Percentiles rank a stretch among this genome's conserved stretches.
Conservation (phyloP, 2,113 vertebrate species). For the Laticauda laticaudata region DNA sequence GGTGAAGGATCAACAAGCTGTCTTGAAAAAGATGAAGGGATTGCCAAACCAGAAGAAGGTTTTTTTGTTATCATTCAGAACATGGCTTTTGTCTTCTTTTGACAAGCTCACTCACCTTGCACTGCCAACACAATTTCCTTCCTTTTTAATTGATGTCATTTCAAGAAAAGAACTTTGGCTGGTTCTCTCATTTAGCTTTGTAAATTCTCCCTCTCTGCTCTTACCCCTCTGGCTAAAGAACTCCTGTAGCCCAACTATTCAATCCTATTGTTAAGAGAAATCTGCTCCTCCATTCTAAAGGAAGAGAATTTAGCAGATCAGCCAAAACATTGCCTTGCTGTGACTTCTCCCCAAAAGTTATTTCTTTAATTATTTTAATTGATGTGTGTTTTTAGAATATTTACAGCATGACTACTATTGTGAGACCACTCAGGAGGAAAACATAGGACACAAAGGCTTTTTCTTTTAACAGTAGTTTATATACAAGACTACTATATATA, state of each 20-base stretch:
- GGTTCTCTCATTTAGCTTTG: not conserved
- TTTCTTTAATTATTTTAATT: not conserved
- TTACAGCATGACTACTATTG: too few species aligned
- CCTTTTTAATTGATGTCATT: not conserved
- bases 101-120: not conserved
- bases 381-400: not conserved
- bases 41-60: not conserved
- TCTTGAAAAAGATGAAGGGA: constrained; percentile 11
- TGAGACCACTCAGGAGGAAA: too few species aligned
- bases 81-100: not conserved
- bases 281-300: not conserved
- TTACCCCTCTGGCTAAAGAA: not conserved
- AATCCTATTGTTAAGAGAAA: not conserved
- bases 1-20: not conserved
- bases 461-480: too few species aligned
- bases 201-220: not conserved
- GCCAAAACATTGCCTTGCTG: not conserved
- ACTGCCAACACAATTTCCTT: not conserved
- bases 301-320: not conserved
- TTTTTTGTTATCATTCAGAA: not conserved
- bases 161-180: not conserved
- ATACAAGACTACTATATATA: too few species aligned
- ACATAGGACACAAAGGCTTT: too few species aligned
- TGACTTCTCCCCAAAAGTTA: not conserved
- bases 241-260: not conserved